Conservation (phyloP, 2,888 invertebrate genomes). For the Lochmaea crataegi region DNA sequence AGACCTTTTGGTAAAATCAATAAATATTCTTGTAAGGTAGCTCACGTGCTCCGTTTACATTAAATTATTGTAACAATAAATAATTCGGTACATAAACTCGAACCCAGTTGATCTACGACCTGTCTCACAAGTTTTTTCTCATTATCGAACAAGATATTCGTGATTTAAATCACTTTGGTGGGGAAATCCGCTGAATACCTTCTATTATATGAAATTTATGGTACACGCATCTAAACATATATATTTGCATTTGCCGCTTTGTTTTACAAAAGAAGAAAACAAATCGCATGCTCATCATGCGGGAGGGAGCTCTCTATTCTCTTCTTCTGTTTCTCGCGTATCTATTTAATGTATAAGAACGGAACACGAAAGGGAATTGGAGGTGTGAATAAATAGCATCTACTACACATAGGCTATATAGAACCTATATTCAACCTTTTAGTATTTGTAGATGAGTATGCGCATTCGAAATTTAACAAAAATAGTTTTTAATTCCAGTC, state of each 20-base stretch:
- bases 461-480: too few species aligned
- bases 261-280: conserved; percentile 35
- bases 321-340: conserved; percentile 12
- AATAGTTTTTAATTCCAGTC: not conserved
- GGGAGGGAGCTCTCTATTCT: conserved; percentile 16
- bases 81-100: not conserved
- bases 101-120: conserved; percentile 20
- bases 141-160: conserved; percentile 41
- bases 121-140: conserved; percentile 16
- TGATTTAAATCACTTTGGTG: conserved; percentile 47
- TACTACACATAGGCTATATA: too few species aligned
- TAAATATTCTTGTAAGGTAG: too few species aligned
- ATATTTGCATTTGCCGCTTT: conserved; percentile 42
- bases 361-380: not conserved
- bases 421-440: too few species aligned
- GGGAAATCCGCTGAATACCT: conserved; percentile 37
- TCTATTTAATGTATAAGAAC: conserved; percentile 15
- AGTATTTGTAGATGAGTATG: too few species aligned
- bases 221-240: conserved; percentile 40
- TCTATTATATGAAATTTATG: conserved; percentile 39
- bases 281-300: conserved; percentile 31
- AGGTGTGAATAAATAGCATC: too few species aligned
- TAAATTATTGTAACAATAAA: not conserved
- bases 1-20: too few species aligned
- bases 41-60: too few species aligned